Base-by-base conservation (phyloP, 2,113 vertebrate species). In the Scopus umbretta region DNA sequence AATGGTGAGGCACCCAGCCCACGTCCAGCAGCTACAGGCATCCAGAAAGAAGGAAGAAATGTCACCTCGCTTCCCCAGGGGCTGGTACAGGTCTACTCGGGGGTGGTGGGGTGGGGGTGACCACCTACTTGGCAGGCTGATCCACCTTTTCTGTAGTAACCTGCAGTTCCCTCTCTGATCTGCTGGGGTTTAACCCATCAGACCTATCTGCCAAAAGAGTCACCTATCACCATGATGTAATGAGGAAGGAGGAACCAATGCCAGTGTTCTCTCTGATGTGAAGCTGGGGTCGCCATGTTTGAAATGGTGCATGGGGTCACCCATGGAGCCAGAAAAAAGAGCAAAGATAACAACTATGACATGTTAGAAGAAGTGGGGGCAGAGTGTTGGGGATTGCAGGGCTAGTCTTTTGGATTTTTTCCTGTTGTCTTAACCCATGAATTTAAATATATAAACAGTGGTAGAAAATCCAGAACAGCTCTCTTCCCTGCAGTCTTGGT, bases 1-100 rank as follows among this genome's bases (percentile, higher is more conserved):
- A 0, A 10, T 0, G 0, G 7, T 3, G 40, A 59, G 23, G 32
- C 26, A 53, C 19, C 18, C 34, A 73, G 22, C 13, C 22, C 55
- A 52, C 1, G 1, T 29, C 13, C 49, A 59, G 30, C 40, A 71
- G 40, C 80, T 55, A 16, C 1, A 1, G 52, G 32, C 45, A 67
- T 30, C 13, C 47, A 29, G 53, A 63, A 70, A 47, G 22, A 29
- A 80, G 42, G 38, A 58, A 70, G 26, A 66, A 55, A 65, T 11
- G 5, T 66, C 74, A 61, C 23, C 7, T 76, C 10, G 2, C n/a
- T 56, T 81, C 27, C 13, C 13, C 34, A 73, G 27, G 4, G 17
- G 11, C n/a, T 80, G 34, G 8, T 20, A 25, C 7, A 53, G 52
- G 13, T 61, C 32, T 83, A 5, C 16, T 50, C 25, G 11, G 23